phyloP scores from a whole-genome alignment of 1,140 invertebrate species.

The Papilio polyxenes region DNA sequence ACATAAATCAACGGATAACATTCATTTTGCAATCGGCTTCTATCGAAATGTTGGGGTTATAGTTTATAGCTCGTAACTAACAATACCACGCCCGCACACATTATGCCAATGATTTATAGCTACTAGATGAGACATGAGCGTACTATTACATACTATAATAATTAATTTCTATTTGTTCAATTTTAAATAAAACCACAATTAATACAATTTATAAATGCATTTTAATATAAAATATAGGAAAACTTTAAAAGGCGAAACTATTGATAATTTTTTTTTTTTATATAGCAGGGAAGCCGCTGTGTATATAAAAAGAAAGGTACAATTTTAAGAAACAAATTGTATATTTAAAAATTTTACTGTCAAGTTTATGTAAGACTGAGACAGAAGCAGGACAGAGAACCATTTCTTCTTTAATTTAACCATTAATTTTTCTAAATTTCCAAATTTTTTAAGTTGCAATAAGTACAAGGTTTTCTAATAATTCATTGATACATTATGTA shows the following conservation, averaged over 20 bases:
- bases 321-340: too few species aligned
- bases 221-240: too few species aligned
- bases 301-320: too few species aligned
- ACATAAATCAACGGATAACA: constrained; percentile 28
- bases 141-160: neutral
- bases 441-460: neutral
- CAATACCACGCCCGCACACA: constrained; percentile 5
- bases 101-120: neutral
- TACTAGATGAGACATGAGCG: constrained; percentile 22
- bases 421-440: neutral
- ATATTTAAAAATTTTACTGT: too few species aligned
- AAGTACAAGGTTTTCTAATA: neutral
- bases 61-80: neutral
- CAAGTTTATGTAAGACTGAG: too few species aligned
- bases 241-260: too few species aligned
- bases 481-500: too few species aligned
- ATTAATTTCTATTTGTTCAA: neutral
- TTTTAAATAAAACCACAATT: too few species aligned
- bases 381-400: too few species aligned
- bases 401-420: neutral
- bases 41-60: constrained; percentile 17
- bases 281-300: too few species aligned
- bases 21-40: constrained; percentile 27
- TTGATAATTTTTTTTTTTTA: too few species aligned
- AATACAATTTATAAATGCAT: too few species aligned